Percentiles rank a stretch among this genome's conserved stretches.
Conservation (phyloP, 2,797 vertebrate species). For the Trichosurus vulpecula region DNA sequence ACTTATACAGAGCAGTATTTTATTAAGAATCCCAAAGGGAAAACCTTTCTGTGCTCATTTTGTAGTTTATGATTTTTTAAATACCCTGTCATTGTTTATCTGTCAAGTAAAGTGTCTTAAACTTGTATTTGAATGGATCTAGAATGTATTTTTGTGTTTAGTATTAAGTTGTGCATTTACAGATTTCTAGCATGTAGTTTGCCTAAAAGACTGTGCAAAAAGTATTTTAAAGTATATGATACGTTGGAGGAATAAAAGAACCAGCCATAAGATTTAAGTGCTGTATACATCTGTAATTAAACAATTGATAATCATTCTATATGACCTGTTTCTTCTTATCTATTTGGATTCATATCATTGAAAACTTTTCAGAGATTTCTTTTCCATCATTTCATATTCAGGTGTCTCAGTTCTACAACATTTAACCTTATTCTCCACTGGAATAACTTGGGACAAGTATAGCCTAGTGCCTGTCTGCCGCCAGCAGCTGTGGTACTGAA, state of each 20-base stretch:
- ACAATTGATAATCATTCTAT: constrained; percentile 83
- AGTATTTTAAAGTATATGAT: constrained; percentile 83
- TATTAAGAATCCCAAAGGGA: constrained; percentile 88
- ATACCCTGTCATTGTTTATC: constrained; percentile 84
- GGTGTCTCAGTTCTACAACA: neutral
- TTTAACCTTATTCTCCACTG: neutral
- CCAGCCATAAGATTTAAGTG: constrained; percentile 80
- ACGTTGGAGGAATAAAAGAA: constrained; percentile 79
- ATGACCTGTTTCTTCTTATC: constrained; percentile 75
- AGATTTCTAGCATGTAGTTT: constrained; percentile 85
- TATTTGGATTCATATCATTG: constrained; percentile 78
- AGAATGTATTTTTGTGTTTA: constrained; percentile 85
- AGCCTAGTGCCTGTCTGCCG: no score
- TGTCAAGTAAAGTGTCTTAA: constrained; percentile 86
- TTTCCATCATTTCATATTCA: neutral
- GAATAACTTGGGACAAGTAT: neutral
- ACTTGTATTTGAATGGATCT: constrained; percentile 84
- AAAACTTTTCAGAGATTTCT: constrained; percentile 44
- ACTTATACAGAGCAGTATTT: constrained; percentile 90
- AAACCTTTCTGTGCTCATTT: constrained; percentile 87
- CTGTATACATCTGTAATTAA: constrained; percentile 84
- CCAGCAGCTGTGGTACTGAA: no score
- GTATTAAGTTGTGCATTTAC: constrained; percentile 83
- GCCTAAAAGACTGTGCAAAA: constrained; percentile 80
- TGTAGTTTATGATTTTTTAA: constrained; percentile 86